Evolutionary conservation across 2,113 vertebrate species (phyloP), one percentile per base, ranked within the genome.

Genomic region (rabbit (Oryctolagus cuniculus)): DNA sequence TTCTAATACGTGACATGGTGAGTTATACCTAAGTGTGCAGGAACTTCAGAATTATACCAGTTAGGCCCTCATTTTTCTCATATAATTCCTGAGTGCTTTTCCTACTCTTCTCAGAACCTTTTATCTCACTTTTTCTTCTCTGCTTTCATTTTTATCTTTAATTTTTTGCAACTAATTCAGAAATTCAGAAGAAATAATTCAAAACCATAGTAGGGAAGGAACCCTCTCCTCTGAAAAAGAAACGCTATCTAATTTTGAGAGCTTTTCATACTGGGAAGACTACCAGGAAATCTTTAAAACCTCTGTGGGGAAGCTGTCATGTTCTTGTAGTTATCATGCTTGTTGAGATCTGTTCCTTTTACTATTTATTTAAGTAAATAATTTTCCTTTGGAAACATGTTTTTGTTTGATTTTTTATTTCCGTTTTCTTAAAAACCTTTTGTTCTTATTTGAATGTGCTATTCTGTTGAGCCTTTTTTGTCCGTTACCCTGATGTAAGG

Each of bases 181-280:
- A 84, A 80, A 16, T 64, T 84, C n/a, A 38, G 44, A 94, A 95
- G 55, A 88, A 91, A 96, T 49, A 61, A 74, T 84, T 85, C 16
- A 85, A 24, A 92, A 63, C 61, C 72, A 9, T 53, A 80, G 27
- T 70, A 24, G 24, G 38, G 49, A 85, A 66, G 70, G 24, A 87
- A 67, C 73, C 6, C 1, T 10, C 9, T 89, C 58, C 34, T 95
- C 83, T 92, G 25, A 74, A 77, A 85, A 66, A 73, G 44, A 44
- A 44, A 44, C 5, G 44, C 44, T 44, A 8, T 44, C 44, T 44
- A 44, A 44, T 44, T 44, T 44, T 44, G 44, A 75, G 69, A 11
- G 19, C 63, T 87, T 77, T 82, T 75, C 36, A 90, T 55, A 91
- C 53, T 36, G 63, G 29, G 53, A 38, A 79, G 70, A 53, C 73